Conservation (phyloP, 2,113 vertebrate genomes). For the Anas platyrhynchos region DNA sequence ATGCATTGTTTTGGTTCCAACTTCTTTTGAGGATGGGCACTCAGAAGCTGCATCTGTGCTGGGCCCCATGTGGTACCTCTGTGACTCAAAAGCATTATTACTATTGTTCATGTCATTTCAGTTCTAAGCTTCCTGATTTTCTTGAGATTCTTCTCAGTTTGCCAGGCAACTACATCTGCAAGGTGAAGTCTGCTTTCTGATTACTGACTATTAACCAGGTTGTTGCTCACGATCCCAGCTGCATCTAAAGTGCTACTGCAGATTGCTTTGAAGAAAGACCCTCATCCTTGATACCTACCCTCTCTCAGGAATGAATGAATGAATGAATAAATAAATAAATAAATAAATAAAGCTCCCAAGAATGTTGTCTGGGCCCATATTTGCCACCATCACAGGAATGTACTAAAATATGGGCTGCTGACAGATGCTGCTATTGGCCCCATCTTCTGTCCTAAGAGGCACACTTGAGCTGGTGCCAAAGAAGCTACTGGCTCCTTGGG, state of each 20-base stretch:
- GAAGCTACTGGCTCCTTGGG: neutral
- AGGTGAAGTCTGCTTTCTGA: neutral
- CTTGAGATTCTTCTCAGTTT: neutral
- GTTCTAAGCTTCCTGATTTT: neutral
- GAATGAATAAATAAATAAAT: neutral
- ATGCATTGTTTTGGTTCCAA: neutral
- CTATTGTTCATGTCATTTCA: neutral
- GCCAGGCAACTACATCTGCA: neutral
- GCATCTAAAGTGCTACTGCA: neutral
- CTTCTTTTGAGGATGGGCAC: neutral
- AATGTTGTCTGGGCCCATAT: neutral
- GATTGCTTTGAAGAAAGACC: neutral
- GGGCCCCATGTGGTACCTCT: fast-evolving
- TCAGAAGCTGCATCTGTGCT: neutral
- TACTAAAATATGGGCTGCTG: neutral
- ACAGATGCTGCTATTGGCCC: neutral
- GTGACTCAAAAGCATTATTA: neutral
- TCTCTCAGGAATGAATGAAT: neutral
- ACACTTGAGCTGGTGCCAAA: neutral
- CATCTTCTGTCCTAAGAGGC: neutral
- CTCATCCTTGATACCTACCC: neutral
- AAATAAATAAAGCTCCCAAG: neutral
- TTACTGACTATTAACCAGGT: neutral
- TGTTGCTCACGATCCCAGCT: neutral
- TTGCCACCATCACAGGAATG: neutral